Evolutionary conservation across 2,888 invertebrate species (phyloP).

Genomic region (Epirrhoe tristata): DNA sequence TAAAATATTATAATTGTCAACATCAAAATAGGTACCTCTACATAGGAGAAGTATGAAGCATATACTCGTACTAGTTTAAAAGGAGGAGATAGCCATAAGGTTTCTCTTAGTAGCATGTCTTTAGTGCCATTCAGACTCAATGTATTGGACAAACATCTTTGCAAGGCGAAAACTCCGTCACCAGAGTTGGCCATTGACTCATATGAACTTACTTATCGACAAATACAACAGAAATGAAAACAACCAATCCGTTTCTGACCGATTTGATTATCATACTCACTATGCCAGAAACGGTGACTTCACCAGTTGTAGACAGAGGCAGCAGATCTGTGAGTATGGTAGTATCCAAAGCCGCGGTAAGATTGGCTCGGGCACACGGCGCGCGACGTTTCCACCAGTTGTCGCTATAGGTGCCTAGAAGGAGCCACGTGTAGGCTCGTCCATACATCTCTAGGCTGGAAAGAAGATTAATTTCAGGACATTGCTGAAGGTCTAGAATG

Average conservation of each 20-base stretch:
- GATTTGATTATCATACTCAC: conserved; percentile 83
- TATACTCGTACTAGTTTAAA: neutral
- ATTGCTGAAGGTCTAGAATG: neutral
- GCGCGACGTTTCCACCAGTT: conserved; percentile 90
- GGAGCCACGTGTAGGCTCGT: conserved; percentile 97
- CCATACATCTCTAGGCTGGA: conserved; percentile 94
- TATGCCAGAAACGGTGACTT: conserved; percentile 95
- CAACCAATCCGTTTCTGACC: neutral
- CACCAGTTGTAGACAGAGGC: conserved; percentile 94
- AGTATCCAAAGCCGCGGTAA: conserved; percentile 93
- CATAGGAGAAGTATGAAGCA: neutral
- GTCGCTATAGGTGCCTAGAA: conserved; percentile 94
- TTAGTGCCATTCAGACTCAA: too few relatives aligned
- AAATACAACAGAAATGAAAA: too few relatives aligned
- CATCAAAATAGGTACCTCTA: neutral
- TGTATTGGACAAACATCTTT: too few relatives aligned
- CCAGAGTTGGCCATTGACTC: too few relatives aligned
- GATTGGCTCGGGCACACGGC: conserved; percentile 90
- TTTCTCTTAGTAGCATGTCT: too few relatives aligned
- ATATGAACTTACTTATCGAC: too few relatives aligned
- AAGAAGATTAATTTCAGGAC: neutral
- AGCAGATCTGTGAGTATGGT: conserved; percentile 95
- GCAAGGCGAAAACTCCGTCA: too few relatives aligned
- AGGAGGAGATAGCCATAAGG: too few relatives aligned
- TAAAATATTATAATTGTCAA: neutral